These are phyloP conservation scores for Phallusia fumigata DNA, from an alignment of 23 tunicate species.

Conservation along the genomic window DNA sequence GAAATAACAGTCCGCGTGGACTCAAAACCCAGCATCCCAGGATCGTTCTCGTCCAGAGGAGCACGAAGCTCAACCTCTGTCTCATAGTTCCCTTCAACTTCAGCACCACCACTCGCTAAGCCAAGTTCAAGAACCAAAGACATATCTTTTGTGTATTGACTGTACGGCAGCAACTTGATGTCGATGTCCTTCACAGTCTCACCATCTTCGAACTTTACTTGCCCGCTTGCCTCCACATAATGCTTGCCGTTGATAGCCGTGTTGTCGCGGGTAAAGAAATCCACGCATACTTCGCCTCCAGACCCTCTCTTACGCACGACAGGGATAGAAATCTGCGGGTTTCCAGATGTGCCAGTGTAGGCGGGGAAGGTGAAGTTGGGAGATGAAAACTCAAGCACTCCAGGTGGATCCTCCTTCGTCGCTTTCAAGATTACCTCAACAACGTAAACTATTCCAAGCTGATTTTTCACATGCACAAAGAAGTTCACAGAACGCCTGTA, in stretches of 20 bases:
- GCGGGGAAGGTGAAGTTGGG: constrained; percentile 30
- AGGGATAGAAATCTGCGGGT: constrained; percentile 37
- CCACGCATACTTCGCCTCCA: constrained; percentile 71
- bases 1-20: constrained; percentile 29
- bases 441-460: constrained; percentile 15
- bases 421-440: constrained; percentile 23
- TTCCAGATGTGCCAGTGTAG: constrained; percentile 3
- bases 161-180: constrained; percentile 41
- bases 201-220: constrained; percentile 67
- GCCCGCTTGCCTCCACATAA: constrained; percentile 60
- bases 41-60: constrained; percentile 53
- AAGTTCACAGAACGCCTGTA: constrained; percentile 30
- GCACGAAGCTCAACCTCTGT: constrained; percentile 69
- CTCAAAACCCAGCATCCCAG: constrained; percentile 86
- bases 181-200: constrained; percentile 48
- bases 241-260: constrained; percentile 87
- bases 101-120: constrained; percentile 65
- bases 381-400: constrained; percentile 48
- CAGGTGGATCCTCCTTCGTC: constrained; percentile 37
- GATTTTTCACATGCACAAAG: constrained; percentile 40
- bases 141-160: constrained; percentile 15
- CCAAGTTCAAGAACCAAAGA: constrained; percentile 79
- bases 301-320: constrained; percentile 71
- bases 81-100: constrained; percentile 68
- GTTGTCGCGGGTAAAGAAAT: constrained; percentile 84